Evolutionary conservation across 2,797 vertebrate species (phyloP), one percentile per base, ranked within the genome.

Genomic region (Allobates femoralis): DNA sequence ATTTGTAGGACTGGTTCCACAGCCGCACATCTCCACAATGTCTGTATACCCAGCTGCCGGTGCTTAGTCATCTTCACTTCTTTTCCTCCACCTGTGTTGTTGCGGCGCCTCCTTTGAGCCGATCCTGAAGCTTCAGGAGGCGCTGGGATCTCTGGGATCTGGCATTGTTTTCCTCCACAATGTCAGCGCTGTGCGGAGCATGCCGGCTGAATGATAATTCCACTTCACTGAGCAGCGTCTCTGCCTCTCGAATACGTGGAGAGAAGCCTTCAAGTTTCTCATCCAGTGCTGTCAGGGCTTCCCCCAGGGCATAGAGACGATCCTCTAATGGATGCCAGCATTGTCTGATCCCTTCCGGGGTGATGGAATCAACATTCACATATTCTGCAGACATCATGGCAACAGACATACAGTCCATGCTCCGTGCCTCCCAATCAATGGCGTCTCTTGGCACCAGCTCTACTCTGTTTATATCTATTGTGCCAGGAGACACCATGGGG

Each of bases 241-340:
- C 83, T 28, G 69, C 83, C 37, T 88, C 78, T 18, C 71, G 83
- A 37, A 81, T 62, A 12, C 58, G 83, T 21, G 83, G 83, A 15
- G 83, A 37, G 14, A 88, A 85, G 2, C 19, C 23, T 81, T 85
- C 87, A 16, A 85, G 32, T 66, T 88, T 85, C 32, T 41, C 56
- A 55, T 88, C 87, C 18, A 88, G 71, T 1, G 51, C 28, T 60
- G 60, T 41, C 15, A 88, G 78, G 21, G 87, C 58, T 53, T 85
- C 46, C 71, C 71, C 87, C 34, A 88, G 74, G 3, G 71, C 77
- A 53, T 37, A 60, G 0, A 88, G 78, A 12, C 87, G 67, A 14
- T 88, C 87, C 34, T 85, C 83, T 28, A 88, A 53, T 53, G 87
- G 87, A 34, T 88, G 56, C 87, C 87, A 88, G 21, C 83, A 21